These are phyloP conservation scores for Cavia aperea DNA, from an alignment of 2,113 vertebrate species.

Conservation along the genomic window DNA sequence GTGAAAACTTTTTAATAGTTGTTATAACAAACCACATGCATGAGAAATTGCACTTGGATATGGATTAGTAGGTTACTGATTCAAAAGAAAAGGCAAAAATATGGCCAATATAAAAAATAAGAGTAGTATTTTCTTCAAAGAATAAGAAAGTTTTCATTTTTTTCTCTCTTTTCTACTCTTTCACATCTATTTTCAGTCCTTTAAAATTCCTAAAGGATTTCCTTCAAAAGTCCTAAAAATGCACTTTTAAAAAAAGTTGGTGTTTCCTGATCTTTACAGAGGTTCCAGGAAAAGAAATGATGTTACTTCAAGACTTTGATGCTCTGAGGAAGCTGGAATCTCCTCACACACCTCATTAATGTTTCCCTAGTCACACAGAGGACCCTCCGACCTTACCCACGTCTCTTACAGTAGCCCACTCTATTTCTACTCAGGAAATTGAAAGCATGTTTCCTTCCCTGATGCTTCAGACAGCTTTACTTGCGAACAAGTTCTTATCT, in stretches of 20 bases:
- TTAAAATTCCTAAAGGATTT: conserved; percentile 46
- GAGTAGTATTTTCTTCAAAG: conserved; percentile 61
- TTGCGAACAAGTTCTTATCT: conserved; percentile 50
- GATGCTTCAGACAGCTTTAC: not conserved
- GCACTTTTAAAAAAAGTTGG: conserved; percentile 28
- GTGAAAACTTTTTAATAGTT: conserved; percentile 70
- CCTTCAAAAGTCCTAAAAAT: conserved; percentile 34
- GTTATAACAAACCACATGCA: conserved; percentile 79
- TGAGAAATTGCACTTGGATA: conserved; percentile 75
- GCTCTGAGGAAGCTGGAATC: conserved; percentile 49
- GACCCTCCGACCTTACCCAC: not conserved
- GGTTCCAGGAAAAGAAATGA: conserved; percentile 55
- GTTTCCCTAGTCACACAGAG: not conserved
- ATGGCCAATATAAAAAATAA: conserved; percentile 63
- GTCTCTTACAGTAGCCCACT: not conserved
- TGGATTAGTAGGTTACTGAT: conserved; percentile 78
- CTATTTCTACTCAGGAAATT: conserved; percentile 6
- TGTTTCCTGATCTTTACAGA: conserved; percentile 53
- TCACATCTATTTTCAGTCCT: conserved; percentile 38
- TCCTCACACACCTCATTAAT: conserved; percentile 1
- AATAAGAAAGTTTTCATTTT: conserved; percentile 22
- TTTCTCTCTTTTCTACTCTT: not conserved
- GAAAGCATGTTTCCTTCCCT: not conserved
- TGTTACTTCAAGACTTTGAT: conserved; percentile 47
- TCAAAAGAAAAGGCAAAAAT: conserved; percentile 75